Conservation (phyloP, 1,140 invertebrate species). For the Eubasilissa regina region DNA sequence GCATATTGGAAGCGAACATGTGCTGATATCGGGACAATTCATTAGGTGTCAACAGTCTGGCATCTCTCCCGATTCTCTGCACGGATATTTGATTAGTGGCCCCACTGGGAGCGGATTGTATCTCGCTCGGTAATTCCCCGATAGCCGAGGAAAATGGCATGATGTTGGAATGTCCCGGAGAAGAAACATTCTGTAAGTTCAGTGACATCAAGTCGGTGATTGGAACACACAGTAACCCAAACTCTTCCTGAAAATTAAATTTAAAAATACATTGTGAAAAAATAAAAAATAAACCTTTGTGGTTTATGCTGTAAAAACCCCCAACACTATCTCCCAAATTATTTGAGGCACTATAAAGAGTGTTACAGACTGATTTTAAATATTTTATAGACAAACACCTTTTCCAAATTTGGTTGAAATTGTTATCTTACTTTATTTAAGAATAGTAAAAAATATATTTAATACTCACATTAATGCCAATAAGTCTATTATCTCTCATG, state of each 20-base stretch:
- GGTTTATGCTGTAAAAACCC: too few species aligned
- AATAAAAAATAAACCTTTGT: too few species aligned
- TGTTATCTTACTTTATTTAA: too few species aligned
- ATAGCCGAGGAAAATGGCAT: constrained; percentile 43
- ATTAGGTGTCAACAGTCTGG: constrained; percentile 64
- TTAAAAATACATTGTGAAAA: not conserved
- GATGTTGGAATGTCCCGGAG: constrained; percentile 55
- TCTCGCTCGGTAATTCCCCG: constrained; percentile 52
- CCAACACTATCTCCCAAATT: too few species aligned
- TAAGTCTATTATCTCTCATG: constrained; percentile 63
- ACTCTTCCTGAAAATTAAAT: constrained; percentile 65
- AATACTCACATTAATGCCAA: constrained; percentile 64
- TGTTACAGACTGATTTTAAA: too few species aligned
- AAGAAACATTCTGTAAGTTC: constrained; percentile 51
- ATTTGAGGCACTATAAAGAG: too few species aligned
- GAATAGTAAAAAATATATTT: constrained; percentile 15
- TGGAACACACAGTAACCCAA: constrained; percentile 68
- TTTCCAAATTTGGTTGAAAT: not conserved
- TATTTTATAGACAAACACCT: constrained; percentile 3
- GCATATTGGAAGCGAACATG: constrained; percentile 56
- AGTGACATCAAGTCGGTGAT: constrained; percentile 66
- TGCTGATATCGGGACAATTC: constrained; percentile 65
- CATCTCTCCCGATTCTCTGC: constrained; percentile 69
- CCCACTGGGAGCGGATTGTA: constrained; percentile 42
- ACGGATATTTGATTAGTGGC: constrained; percentile 65